These are phyloP conservation scores for Drosophila takahashii DNA, from an alignment of 1,140 invertebrate species.

Conservation along the genomic window DNA sequence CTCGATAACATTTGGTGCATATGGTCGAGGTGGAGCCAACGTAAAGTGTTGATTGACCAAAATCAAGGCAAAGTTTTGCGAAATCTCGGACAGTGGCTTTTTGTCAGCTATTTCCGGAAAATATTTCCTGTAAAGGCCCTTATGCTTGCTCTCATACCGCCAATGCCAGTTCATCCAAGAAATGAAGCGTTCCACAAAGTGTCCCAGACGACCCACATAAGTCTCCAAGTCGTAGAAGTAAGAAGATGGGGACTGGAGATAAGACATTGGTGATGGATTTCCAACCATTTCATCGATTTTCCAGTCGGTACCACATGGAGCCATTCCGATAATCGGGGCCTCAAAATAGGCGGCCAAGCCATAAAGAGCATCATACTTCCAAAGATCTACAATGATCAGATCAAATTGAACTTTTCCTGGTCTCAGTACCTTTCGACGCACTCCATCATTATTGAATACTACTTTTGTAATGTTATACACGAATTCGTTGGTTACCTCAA, in stretches of 20 bases:
- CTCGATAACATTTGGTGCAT: conserved; percentile 69
- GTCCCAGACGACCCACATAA: conserved; percentile 1
- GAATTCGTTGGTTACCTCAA: conserved; percentile 1
- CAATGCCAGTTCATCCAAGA: conserved; percentile 70
- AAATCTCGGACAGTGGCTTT: conserved; percentile 35
- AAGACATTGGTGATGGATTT: conserved; percentile 19
- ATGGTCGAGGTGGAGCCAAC: conserved; percentile 53
- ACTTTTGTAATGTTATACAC: conserved; percentile 5
- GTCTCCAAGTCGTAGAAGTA: not conserved
- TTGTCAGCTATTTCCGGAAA: conserved; percentile 39
- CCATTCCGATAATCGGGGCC: conserved; percentile 26
- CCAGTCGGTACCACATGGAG: conserved; percentile 23
- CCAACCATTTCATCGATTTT: conserved; percentile 31
- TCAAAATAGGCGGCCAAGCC: conserved; percentile 19
- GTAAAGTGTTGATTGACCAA: conserved; percentile 76
- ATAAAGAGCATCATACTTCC: conserved; percentile 21
- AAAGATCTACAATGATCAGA: conserved; percentile 20
- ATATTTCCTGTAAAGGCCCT: conserved; percentile 69
- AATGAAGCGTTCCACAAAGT: conserved; percentile 13
- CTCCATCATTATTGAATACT: conserved; percentile 20
- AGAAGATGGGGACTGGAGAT: conserved; percentile 6
- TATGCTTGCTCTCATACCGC: conserved; percentile 61
- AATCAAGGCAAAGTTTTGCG: conserved; percentile 60
- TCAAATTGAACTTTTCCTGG: conserved; percentile 24
- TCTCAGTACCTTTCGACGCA: conserved; percentile 23